Conservation (phyloP, 2,113 vertebrate species). For the Corydoras maculifer region DNA sequence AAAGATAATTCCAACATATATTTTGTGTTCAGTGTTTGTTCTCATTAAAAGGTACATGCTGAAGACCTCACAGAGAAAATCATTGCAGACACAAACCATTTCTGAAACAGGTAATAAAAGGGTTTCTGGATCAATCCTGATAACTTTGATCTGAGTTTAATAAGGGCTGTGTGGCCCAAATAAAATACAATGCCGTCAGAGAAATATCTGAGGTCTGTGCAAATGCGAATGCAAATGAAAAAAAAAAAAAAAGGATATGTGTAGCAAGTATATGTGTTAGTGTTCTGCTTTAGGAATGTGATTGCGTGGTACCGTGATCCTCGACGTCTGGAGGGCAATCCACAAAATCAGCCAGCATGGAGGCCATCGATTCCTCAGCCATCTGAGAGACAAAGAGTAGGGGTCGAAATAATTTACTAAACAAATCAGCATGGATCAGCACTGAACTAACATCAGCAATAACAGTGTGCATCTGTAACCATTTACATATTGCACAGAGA, state of each 20-base stretch:
- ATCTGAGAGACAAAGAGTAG: slow-evolving; percentile 43
- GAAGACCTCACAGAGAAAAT: slow-evolving; percentile 9
- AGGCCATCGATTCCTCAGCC: slow-evolving; percentile 70
- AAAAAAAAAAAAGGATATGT: too few species aligned
- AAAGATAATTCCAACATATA: not conserved
- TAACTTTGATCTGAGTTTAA: slow-evolving; percentile 3
- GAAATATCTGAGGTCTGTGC: not conserved
- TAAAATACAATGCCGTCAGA: not conserved
- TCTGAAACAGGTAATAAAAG: slow-evolving; percentile 5
- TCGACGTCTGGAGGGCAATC: slow-evolving; percentile 82
- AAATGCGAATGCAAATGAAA: not conserved
- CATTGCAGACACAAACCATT: slow-evolving; percentile 15
- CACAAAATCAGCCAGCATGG: slow-evolving; percentile 86
- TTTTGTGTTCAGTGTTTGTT: not conserved
- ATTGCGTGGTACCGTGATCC: slow-evolving; percentile 55
- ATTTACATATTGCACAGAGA: not conserved
- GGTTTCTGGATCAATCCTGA: not conserved
- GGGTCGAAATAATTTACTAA: not conserved
- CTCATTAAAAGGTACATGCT: not conserved
- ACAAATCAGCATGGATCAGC: slow-evolving; percentile 4
- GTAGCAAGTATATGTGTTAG: too few species aligned
- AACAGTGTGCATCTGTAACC: not conserved
- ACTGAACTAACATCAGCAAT: not conserved
- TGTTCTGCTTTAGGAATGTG: slow-evolving; percentile 39
- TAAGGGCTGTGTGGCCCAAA: not conserved